Evolutionary conservation across 1,140 invertebrate species (phyloP).

Genomic region (Drosophila lacteicornis): DNA sequence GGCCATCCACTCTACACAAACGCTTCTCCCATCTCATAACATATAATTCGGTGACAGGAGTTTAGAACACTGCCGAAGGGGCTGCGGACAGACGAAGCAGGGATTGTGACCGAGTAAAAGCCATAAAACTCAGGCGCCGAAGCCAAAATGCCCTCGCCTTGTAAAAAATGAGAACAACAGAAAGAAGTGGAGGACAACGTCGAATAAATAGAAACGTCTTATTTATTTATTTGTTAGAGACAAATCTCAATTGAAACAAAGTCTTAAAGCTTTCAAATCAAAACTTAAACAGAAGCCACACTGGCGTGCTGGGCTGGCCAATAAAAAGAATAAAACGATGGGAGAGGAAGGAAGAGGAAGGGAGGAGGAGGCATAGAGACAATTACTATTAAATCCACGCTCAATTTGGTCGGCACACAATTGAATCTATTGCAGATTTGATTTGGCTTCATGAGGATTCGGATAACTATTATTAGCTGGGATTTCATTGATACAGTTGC

Average conservation of each 20-base stretch:
- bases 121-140: constrained; percentile 54
- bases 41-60: constrained; percentile 41
- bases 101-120: constrained; percentile 21
- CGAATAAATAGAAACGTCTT: constrained; percentile 69
- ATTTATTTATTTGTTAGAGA: constrained; percentile 77
- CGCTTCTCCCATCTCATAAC: constrained; percentile 39
- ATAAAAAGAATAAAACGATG: constrained; percentile 20
- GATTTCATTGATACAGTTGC: constrained; percentile 7
- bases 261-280: constrained; percentile 66
- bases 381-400: constrained; percentile 64
- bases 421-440: constrained; percentile 59
- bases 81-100: constrained; percentile 25
- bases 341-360: background rate
- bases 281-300: constrained; percentile 62
- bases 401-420: constrained; percentile 46
- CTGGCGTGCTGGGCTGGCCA: constrained; percentile 3
- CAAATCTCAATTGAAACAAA: constrained; percentile 70
- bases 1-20: constrained; percentile 31
- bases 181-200: constrained; percentile 19
- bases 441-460: constrained; percentile 49
- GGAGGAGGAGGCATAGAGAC: constrained; percentile 24
- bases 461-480: constrained; percentile 43
- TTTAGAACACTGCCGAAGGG: constrained; percentile 43
- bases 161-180: constrained; percentile 18
- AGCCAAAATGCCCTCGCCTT: constrained; percentile 51